Evolutionary conservation across 2,888 invertebrate genomes (phyloP), one percentile per base, ranked within the genome.

Genomic region (Eudemis profundana): DNA sequence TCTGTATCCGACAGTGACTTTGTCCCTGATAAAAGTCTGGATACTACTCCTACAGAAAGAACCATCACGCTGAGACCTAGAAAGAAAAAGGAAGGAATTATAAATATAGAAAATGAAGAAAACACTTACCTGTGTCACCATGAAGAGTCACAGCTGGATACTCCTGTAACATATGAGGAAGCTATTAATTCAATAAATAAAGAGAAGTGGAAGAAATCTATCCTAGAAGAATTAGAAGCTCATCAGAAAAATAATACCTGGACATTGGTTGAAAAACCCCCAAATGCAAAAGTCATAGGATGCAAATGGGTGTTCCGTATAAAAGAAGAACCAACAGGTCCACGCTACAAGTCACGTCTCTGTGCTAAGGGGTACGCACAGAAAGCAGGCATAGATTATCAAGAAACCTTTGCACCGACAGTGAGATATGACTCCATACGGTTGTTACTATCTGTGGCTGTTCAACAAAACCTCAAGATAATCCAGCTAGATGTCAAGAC

Each of bases 301-400:
- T 68, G 69, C 27, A 72, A 73, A 61, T 74, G 72, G 71, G 73
- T 72, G 2, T 74, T 72, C 19, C 42, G 70, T 5, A 47, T 69
- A 0, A 72, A 74, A 59, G 63, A 71, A 10, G 59, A 70, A 61
- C 62, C 70, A 65, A 68, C 66, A 15, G 70, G 72, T 61, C 70
- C 63, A 4, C 4, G 66, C 0, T 74, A 51, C 47, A 77, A 74
- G 42, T 60, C 75, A 5, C 61, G 75, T 36, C 47, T 75, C 0
- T 74, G 73, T 73, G 74, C 74, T 12, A 74, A 72, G 67, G 69
- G 70, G 12, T 68, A 44, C 60, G 38, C 68, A 65, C 64, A 70
- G 33, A 61, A 14, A 7, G 23, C 50, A 50, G 68, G 66, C 15
- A 56, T 66, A 4, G 69, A 71, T 19, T 70, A 62, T 49, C 8